Percentiles rank a stretch among this genome's conserved stretches.
Conservation (phyloP, 1,140 invertebrate species). For the Scaptodrosophila lebanonensis region DNA sequence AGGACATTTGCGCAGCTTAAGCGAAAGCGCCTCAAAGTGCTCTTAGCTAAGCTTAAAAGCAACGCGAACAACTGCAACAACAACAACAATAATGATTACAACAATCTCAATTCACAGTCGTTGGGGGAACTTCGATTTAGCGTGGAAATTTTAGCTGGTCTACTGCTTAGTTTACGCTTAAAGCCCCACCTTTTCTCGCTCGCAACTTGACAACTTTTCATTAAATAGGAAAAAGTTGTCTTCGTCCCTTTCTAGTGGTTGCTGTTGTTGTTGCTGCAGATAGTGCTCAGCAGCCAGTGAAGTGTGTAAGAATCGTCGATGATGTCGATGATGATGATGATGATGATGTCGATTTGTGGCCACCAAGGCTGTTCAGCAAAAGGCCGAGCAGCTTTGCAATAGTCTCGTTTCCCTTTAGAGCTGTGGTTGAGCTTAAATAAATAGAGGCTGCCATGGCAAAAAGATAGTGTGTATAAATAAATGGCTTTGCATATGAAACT, state of each 20-base stretch:
- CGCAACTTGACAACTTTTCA: conserved; percentile 32
- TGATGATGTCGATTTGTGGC: too few relatives aligned
- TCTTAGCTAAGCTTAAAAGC: conserved; percentile 69
- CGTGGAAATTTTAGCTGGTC: conserved; percentile 40
- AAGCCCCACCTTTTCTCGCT: background rate
- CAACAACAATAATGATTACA: conserved; percentile 13
- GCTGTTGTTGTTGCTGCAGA: conserved; percentile 32
- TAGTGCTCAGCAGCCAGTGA: too few relatives aligned
- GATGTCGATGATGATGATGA: too few relatives aligned
- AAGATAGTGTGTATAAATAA: too few relatives aligned
- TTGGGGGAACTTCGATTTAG: conserved; percentile 45
- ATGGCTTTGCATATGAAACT: too few relatives aligned
- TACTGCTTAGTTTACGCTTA: background rate
- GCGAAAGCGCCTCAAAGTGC: conserved; percentile 58
- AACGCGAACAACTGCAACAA: conserved; percentile 36
- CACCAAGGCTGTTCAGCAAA: too few relatives aligned
- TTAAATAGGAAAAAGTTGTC: conserved; percentile 45
- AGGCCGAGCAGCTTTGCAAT: too few relatives aligned
- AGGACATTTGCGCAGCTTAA: conserved; percentile 50
- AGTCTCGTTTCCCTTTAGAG: too few relatives aligned
- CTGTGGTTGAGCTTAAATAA: too few relatives aligned
- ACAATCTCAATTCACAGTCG: background rate
- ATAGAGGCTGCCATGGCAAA: too few relatives aligned
- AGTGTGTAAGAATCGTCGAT: too few relatives aligned
- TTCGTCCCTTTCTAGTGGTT: conserved; percentile 45